Evolutionary conservation across 2,888 invertebrate species (phyloP).

Genomic region (Furcula furcula): DNA sequence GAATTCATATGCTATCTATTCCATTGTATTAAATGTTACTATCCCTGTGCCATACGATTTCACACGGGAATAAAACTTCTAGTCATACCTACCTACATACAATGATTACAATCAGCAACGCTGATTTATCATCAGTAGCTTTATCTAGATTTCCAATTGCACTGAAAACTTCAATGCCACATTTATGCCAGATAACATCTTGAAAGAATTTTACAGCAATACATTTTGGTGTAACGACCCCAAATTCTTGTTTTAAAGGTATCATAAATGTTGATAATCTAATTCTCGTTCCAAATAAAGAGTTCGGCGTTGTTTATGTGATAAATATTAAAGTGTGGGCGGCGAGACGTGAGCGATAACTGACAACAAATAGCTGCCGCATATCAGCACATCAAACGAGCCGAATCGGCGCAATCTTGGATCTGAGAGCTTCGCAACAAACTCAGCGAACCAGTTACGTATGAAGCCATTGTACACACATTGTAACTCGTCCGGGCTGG

Average conservation of each 20-base stretch:
- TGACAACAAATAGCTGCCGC: constrained; percentile 38
- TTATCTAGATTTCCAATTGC: too few relatives aligned
- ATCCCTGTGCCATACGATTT: constrained; percentile 8
- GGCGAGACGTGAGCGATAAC: constrained; percentile 46
- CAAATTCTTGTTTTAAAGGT: constrained; percentile 12
- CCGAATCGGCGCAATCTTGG: constrained; percentile 34
- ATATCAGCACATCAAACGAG: constrained; percentile 56
- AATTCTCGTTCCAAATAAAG: constrained; percentile 31
- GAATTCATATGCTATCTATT: constrained; percentile 22
- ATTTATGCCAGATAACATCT: background rate
- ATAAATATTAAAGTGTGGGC: constrained; percentile 33
- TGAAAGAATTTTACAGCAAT: background rate
- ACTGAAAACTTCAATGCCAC: too few relatives aligned
- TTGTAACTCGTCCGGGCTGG: too few relatives aligned
- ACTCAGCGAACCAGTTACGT: constrained; percentile 13
- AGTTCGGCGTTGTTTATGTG: constrained; percentile 32
- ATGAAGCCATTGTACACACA: too few relatives aligned
- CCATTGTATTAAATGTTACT: constrained; percentile 13
- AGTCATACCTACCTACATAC: too few relatives aligned
- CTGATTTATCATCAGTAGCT: too few relatives aligned
- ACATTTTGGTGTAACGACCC: constrained; percentile 16
- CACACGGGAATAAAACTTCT: constrained; percentile 7
- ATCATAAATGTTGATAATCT: constrained; percentile 24
- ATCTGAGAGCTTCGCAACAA: constrained; percentile 20
- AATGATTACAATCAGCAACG: too few relatives aligned